These are phyloP conservation scores for Tribolium castaneum DNA, from an alignment of 1,140 invertebrate species.

Conservation along the genomic window DNA sequence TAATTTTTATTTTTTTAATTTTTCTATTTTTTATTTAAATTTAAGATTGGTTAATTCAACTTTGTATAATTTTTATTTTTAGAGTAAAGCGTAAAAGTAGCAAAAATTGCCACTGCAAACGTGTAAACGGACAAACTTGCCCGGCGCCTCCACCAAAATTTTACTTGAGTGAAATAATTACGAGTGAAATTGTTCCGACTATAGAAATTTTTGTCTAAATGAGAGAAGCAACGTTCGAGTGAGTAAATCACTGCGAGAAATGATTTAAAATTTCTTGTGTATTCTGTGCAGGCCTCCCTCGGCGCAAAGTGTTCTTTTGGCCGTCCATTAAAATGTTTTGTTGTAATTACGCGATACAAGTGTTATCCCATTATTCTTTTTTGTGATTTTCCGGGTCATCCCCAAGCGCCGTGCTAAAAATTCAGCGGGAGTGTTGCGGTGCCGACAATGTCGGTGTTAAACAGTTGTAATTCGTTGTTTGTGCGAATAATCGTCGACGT, in stretches of 20 bases:
- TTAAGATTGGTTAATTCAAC: too few species aligned
- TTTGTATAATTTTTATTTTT: too few species aligned
- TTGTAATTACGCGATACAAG: not conserved
- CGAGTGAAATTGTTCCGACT: too few species aligned
- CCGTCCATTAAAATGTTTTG: not conserved
- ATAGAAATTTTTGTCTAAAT: too few species aligned
- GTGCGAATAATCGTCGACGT: conserved; percentile 17
- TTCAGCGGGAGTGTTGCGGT: not conserved
- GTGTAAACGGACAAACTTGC: too few species aligned
- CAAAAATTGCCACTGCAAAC: too few species aligned
- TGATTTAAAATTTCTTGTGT: not conserved
- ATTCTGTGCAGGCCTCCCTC: not conserved
- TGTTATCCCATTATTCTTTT: not conserved
- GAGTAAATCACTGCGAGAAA: not conserved
- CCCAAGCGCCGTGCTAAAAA: not conserved
- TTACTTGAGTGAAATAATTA: too few species aligned
- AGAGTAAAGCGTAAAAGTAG: too few species aligned
- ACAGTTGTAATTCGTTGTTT: conserved; percentile 37
- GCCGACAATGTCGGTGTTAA: conserved; percentile 16
- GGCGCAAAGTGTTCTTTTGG: not conserved
- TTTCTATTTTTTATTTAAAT: too few species aligned
- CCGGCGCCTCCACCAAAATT: too few species aligned
- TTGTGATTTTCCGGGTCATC: not conserved
- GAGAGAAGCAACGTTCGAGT: not conserved
- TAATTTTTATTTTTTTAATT: too few species aligned